Base-by-base conservation (phyloP, 2,888 invertebrate genomes). In the Xylocampa areola region DNA sequence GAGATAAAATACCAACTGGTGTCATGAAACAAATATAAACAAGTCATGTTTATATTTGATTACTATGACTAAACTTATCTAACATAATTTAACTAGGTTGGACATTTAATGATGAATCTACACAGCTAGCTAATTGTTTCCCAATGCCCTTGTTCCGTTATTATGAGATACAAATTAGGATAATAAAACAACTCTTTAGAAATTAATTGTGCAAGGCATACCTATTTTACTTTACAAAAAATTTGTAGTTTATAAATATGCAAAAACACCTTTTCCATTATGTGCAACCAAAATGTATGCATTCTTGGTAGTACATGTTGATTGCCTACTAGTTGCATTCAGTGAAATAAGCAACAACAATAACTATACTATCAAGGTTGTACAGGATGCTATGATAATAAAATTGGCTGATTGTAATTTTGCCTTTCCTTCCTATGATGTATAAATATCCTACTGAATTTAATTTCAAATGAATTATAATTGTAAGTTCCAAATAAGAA, bases 341-440 rank as follows among this genome's bases (percentile, higher is more conserved):
- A 60, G 50, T 58, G 27, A 63, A 57, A 44, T 73, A 57, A 40
- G 54, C 41, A 50, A 62, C 61, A 62, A n/a, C n/a, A n/a, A 2
- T 25, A 6, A 71, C 62, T 60, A 58, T 52, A 65, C 52, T 75
- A 75, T 71, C 66, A 63, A 75, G 68, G 55, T 67, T 69, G 40
- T 59, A 58, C 76, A 74, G 76, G 73, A 75, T 75, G 73, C 57
- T 64, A 61, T 75, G 75, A 72, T 74, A 68, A n/a, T n/a, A n/a
- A n/a, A n/a, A 72, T 72, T 59, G 47, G 13, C 50, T 61, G 76
- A 75, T 74, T 72, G 40, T 64, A 68, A 68, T 48, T 58, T 52
- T 68, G 65, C 43, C 59, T 64, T 66, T 75, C 73, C 76, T 74
- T 72, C 59, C 58, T 54, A 0, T 67, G 52, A 49, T 75, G 47